phyloP scores from a whole-genome alignment of 2,888 invertebrate genomes.

The Siphonodentalium dalli region DNA sequence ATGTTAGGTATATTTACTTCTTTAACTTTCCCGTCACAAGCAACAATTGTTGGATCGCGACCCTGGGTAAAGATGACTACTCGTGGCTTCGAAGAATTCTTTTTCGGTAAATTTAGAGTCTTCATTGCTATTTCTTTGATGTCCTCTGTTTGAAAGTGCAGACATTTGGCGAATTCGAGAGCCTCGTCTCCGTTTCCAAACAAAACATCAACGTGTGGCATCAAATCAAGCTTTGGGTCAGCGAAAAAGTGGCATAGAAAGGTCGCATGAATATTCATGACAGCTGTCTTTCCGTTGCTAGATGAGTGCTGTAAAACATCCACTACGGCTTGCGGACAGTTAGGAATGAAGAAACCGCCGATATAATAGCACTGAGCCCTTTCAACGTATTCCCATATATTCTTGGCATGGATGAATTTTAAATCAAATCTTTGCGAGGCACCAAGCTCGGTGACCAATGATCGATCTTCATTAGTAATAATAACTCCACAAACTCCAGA shows the following conservation, averaged over 20 bases:
- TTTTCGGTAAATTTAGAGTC: slow-evolving; percentile 79
- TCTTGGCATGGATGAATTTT: slow-evolving; percentile 74
- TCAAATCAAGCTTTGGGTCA: slow-evolving; percentile 77
- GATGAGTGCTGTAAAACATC: slow-evolving; percentile 81
- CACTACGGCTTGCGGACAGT: slow-evolving; percentile 85
- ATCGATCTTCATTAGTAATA: slow-evolving; percentile 81
- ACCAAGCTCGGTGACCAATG: slow-evolving; percentile 94
- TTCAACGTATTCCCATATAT: slow-evolving; percentile 78
- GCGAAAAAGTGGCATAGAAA: slow-evolving; percentile 89
- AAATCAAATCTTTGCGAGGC: slow-evolving; percentile 91
- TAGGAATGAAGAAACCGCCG: slow-evolving; percentile 96
- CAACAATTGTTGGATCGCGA: slow-evolving; percentile 81
- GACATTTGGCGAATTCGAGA: slow-evolving; percentile 39
- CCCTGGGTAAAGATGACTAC: slow-evolving; percentile 93
- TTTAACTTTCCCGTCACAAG: slow-evolving; percentile 56
- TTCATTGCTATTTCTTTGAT: slow-evolving; percentile 82
- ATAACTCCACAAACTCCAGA: slow-evolving; percentile 98
- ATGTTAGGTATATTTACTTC: slow-evolving; percentile 41
- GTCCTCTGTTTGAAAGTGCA: slow-evolving; percentile 69
- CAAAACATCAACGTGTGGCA: slow-evolving; percentile 92
- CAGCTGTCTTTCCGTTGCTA: slow-evolving; percentile 76
- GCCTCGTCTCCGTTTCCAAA: slow-evolving; percentile 91
- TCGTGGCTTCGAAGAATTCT: slow-evolving; percentile 75
- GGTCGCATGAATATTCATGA: slow-evolving; percentile 95
- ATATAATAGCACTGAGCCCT: slow-evolving; percentile 85